A percentile compares a stretch with the other conserved stretches of the same genome.
Evolutionary conservation across 2,888 invertebrate species (phyloP).

Genomic region (Stenodema calcarata): DNA sequence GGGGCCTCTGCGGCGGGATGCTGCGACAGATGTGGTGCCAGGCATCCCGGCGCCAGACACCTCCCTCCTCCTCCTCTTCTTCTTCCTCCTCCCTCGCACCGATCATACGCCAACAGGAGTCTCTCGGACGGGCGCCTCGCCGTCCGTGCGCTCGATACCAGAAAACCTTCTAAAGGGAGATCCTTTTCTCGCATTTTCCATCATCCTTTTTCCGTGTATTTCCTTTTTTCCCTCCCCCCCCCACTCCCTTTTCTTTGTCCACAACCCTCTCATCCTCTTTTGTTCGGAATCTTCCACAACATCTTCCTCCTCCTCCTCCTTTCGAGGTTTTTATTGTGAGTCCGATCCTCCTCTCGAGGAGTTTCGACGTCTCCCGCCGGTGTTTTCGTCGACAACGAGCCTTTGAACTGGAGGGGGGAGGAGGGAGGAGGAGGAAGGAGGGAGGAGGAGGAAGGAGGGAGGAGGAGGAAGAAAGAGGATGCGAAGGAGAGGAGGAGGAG

Average conservation of each 20-base stretch:
- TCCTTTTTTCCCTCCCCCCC: background rate
- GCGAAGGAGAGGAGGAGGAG: background rate
- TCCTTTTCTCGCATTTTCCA: background rate
- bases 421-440: background rate
- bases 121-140: slow-evolving; percentile 31
- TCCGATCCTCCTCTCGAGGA: background rate
- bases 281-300: background rate
- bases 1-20: slow-evolving; percentile 35
- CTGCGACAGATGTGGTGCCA: slow-evolving; percentile 46
- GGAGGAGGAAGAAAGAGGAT: background rate
- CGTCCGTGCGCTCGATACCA: slow-evolving; percentile 25
- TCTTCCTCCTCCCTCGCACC: background rate
- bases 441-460: background rate
- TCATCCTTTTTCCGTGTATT: background rate
- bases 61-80: background rate
- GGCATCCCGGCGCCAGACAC: slow-evolving; percentile 38
- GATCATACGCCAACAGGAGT: slow-evolving; percentile 1
- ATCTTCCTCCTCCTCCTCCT: background rate
- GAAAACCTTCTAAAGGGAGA: background rate
- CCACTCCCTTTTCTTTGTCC: background rate
- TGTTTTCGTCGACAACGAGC: background rate
- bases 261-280: background rate
- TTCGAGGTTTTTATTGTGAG: background rate
- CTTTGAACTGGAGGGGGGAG: background rate
- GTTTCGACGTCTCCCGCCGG: background rate